phyloP scores from a whole-genome alignment of 2,113 vertebrate species.

The Cardinalis cardinalis region DNA sequence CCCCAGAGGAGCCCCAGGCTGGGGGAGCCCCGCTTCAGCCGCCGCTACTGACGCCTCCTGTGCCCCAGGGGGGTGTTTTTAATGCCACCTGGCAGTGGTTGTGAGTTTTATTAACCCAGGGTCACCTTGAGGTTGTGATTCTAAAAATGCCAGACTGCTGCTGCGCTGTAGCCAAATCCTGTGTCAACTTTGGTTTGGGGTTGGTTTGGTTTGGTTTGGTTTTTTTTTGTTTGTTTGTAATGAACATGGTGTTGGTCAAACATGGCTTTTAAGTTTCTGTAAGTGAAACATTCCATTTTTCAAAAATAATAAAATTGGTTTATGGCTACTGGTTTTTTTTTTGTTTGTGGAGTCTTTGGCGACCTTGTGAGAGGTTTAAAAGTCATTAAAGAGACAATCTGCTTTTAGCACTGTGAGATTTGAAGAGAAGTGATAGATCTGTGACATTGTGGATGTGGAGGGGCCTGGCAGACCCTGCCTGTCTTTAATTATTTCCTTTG shows the following conservation, averaged over 20 bases:
- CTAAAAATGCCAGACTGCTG: not conserved
- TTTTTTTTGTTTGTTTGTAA: not conserved
- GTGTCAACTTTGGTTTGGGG: not conserved
- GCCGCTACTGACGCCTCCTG: conserved; percentile 62
- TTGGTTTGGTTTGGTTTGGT: not conserved
- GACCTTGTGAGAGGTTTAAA: rapidly evolving
- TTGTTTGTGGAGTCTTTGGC: not conserved
- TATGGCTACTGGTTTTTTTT: conserved; percentile 1
- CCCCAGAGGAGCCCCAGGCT: conserved; percentile 56
- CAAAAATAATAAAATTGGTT: conserved; percentile 66
- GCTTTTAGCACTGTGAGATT: rapidly evolving
- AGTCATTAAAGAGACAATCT: not conserved
- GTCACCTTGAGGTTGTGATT: conserved; percentile 20
- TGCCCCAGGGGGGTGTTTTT: not conserved
- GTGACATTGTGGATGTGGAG: rapidly evolving
- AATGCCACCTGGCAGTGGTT: not conserved
- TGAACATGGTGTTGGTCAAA: not conserved
- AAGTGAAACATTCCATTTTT: conserved; percentile 72
- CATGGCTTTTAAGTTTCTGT: conserved; percentile 58
- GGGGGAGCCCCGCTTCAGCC: conserved; percentile 54
- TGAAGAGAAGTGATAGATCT: not conserved
- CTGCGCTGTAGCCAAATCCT: conserved; percentile 16
- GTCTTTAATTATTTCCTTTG: not conserved
- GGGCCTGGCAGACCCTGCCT: not conserved
- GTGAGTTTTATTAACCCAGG: conserved; percentile 28